A percentile compares a stretch with the other conserved stretches of the same genome.
These are phyloP conservation scores for Cyprinodon brontotheroides DNA, from an alignment of 2,113 vertebrate genomes.

Conservation along the genomic window DNA sequence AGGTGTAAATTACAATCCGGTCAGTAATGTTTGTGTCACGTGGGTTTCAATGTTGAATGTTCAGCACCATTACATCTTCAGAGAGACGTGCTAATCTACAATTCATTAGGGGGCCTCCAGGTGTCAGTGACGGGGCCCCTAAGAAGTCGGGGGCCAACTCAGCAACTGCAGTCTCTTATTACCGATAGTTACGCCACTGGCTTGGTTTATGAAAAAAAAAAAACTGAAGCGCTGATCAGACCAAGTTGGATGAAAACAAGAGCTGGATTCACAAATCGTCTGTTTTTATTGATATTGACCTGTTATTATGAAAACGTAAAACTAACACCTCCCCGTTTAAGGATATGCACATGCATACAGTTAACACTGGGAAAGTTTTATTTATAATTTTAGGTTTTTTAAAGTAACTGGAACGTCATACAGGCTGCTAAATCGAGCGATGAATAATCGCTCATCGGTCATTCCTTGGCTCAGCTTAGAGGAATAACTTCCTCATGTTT, in stretches of 20 bases:
- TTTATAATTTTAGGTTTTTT: neutral
- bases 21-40: too few species aligned
- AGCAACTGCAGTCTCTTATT: too few species aligned
- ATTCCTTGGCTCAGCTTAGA: conserved; percentile 34
- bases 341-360: neutral
- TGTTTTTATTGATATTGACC: neutral
- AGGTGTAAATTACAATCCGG: too few species aligned
- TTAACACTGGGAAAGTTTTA: neutral
- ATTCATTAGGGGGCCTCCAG: too few species aligned
- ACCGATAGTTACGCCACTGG: too few species aligned
- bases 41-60: too few species aligned
- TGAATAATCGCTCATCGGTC: conserved; percentile 60
- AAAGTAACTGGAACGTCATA: conserved; percentile 14
- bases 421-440: conserved; percentile 68
- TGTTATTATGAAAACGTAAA: neutral
- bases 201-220: too few species aligned
- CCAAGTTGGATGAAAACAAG: neutral
- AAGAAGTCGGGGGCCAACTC: too few species aligned
- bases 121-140: too few species aligned
- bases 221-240: neutral
- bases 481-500: conserved; percentile 33
- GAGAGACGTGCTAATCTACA: too few species aligned
- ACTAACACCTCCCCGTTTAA: neutral
- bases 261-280: neutral
- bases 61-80: too few species aligned